Evolutionary conservation across 2,888 invertebrate species (phyloP).

Genomic region (Brachypalpus laphriformis): DNA sequence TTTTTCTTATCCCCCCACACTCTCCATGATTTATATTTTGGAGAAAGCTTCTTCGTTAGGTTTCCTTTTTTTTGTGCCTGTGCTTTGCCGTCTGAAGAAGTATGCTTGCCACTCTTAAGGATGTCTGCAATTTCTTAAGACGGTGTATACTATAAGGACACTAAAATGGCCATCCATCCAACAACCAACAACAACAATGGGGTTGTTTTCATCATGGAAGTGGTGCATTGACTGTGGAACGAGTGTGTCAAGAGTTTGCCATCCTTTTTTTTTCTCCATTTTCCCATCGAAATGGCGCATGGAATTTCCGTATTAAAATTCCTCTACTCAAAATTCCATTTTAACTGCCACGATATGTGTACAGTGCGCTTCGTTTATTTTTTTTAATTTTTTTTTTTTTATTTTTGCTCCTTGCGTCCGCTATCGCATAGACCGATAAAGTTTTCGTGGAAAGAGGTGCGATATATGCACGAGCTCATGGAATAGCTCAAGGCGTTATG

Average conservation of each 20-base stretch:
- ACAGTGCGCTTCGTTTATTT: neutral
- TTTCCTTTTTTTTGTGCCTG: neutral
- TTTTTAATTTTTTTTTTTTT: neutral
- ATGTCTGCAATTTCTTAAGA: constrained; percentile 33
- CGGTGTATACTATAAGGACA: neutral
- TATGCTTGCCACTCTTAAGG: constrained; percentile 24
- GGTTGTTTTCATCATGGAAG: neutral
- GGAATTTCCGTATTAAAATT: constrained; percentile 63
- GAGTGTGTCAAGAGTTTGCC: constrained; percentile 52
- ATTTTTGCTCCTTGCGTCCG: neutral
- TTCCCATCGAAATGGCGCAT: constrained; percentile 54
- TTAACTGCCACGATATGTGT: constrained; percentile 22
- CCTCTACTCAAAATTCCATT: constrained; percentile 58
- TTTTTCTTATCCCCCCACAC: neutral
- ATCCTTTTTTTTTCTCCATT: constrained; percentile 48
- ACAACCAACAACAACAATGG: constrained; percentile 11
- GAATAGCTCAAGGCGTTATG: constrained; percentile 1
- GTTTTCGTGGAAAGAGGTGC: neutral
- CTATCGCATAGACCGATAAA: neutral
- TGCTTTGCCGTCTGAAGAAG: neutral
- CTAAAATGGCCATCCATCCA: constrained; percentile 12
- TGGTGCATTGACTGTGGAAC: neutral
- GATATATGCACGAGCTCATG: constrained; percentile 8
- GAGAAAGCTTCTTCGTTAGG: neutral
- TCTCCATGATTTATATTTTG: neutral